These are phyloP conservation scores for Pterostichus niger DNA, from an alignment of 2,888 invertebrate species.

Conservation along the genomic window DNA sequence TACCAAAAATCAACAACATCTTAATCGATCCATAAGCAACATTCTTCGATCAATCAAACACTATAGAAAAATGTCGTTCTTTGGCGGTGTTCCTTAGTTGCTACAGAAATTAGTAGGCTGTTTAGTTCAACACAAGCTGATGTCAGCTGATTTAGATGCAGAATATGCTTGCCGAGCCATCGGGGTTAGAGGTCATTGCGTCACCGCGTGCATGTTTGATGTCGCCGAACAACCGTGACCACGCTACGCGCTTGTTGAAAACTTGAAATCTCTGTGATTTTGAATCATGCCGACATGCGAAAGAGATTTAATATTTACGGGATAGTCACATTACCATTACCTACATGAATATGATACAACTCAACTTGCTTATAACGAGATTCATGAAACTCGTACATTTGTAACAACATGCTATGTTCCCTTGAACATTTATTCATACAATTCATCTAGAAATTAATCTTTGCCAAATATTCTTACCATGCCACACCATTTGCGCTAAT, in stretches of 20 bases:
- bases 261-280: constrained; percentile 1
- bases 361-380: too few relatives aligned
- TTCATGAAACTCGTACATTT: too few relatives aligned
- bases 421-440: too few relatives aligned
- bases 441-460: too few relatives aligned
- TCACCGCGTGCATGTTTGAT: constrained; percentile 53
- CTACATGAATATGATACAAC: too few relatives aligned
- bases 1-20: too few relatives aligned
- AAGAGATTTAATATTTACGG: not conserved
- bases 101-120: constrained; percentile 18
- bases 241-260: not conserved
- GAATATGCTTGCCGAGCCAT: constrained; percentile 12
- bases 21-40: too few relatives aligned
- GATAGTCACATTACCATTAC: too few relatives aligned
- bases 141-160: constrained; percentile 49
- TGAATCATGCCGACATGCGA: constrained; percentile 3
- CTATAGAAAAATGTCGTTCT: not conserved
- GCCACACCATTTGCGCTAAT: too few relatives aligned
- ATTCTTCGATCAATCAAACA: too few relatives aligned
- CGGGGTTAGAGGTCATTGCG: constrained; percentile 45
- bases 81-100: not conserved
- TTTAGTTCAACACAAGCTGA: constrained; percentile 11
- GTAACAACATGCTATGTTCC: too few relatives aligned
- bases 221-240: constrained; percentile 52
- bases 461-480: too few relatives aligned